Base-by-base conservation (phyloP, 2,888 invertebrate species). In the Sylvicola cinctus region DNA sequence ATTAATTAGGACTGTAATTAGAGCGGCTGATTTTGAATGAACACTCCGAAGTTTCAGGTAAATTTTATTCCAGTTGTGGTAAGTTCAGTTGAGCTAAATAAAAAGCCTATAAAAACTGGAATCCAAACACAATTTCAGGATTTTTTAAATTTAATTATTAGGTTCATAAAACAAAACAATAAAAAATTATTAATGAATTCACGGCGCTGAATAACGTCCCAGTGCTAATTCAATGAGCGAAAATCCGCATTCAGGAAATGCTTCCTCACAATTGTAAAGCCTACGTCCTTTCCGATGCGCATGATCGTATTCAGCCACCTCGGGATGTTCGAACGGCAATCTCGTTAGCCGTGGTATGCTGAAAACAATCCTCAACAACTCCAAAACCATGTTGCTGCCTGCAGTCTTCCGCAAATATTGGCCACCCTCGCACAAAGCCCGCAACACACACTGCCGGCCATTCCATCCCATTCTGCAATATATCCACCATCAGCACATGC, bases 401-500 rank as follows among this genome's bases (percentile, higher is more conserved):
- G n/a, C n/a, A 36, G 65, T 66, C 1, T 67, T 65, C 10, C 65
- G 60, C 23, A 78, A 58, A 11, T 67, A 61, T 40, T 71, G 70
- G 0, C 71, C 68, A 3, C 75, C 70, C 49, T 81, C 81, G 50
- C 81, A 81, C 0, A 81, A 54, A 0, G 78, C 70, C 36, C 74
- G 68, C 29, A 74, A 55, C 28, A 81, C 62, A 47, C 81, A 81
- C 6, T 68, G 62, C 32, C 72, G 60, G 1, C 81, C 81, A 44
- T 71, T 65, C 46, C 74, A 75, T 1, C 79, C 80, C 70, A 79
- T 76, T 39, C 81, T 81, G 35, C 14, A 31, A 32, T n/a, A 23
- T 10, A 17, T 16, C n/a, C n/a, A 20, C 20, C 4, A 20, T 26
- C n/a, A 17, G n/a, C 23, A 12, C 20, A 11, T 6, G 20, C 30